Conservation (phyloP, 2,113 vertebrate genomes). For the Gracilinanus agilis region DNA sequence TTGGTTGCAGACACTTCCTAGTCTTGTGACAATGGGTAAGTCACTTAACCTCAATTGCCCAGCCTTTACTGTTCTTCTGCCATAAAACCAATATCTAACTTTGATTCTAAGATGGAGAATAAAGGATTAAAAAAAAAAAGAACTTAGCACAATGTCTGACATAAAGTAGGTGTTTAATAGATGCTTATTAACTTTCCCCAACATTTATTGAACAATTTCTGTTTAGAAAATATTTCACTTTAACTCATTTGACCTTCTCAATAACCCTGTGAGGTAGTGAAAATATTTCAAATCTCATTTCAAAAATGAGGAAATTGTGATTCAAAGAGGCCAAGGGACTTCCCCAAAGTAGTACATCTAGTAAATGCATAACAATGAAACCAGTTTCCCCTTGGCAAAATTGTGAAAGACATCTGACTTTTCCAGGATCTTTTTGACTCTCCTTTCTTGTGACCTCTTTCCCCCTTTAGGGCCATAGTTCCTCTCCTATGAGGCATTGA, state of each 20-base stretch:
- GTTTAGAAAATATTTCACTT: not conserved
- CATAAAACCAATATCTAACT: too few species aligned
- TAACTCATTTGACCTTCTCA: not conserved
- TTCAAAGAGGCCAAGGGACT: not conserved
- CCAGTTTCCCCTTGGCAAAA: not conserved
- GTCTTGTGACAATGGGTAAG: too few species aligned
- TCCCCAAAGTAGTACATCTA: not conserved
- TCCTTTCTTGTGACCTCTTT: not conserved
- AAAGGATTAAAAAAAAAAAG: too few species aligned
- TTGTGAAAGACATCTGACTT: not conserved
- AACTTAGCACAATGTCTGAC: not conserved
- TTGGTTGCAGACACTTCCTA: too few species aligned
- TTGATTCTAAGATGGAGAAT: too few species aligned
- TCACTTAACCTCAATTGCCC: too few species aligned
- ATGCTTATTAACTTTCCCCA: not conserved
- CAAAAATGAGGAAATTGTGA: not conserved
- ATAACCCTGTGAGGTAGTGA: not conserved
- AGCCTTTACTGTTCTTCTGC: too few species aligned
- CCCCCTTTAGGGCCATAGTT: not conserved
- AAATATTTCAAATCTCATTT: not conserved
- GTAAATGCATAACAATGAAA: not conserved
- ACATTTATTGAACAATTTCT: not conserved
- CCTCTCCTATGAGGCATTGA: not conserved
- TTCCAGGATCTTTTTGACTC: not conserved
- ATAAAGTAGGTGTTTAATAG: not conserved